Evolutionary conservation across 1,140 invertebrate species (phyloP), one percentile per base, ranked within the genome.

Genomic region (Trissolcus basalis): DNA sequence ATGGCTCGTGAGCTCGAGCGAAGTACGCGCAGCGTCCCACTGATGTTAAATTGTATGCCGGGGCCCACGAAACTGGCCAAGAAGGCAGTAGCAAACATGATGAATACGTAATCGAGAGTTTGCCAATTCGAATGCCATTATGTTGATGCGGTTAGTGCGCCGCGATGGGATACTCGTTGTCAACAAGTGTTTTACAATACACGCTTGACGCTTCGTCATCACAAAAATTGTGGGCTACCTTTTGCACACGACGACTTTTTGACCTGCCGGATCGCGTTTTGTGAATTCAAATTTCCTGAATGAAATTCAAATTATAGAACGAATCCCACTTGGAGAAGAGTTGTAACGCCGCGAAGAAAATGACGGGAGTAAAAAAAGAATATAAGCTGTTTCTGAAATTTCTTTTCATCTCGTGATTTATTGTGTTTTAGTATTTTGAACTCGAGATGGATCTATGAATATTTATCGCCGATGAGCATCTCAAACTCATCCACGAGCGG

Each of bases 331-430:
- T 36, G 27, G 55, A 59, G 44, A 61, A 67, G 70, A 67, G 6
- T 3, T 27, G 1, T 6, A 27, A 6, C 6, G 1, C 6, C 1
- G 19, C 19, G 19, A 27, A 27, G 19, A 27, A 73, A 73, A 73
- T 67, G 70, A 67, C 67, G 55, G 32, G 61, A 74, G 61, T 50
- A 50, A 48, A 27, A 27, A 27, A 6, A n/a, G n/a, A n/a, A n/a
- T n/a, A n/a, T n/a, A n/a, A n/a, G n/a, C n/a, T n/a, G 61, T 73
- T 73, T 73, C 56, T 27, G 50, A 67, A 72, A 67, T 67, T 60
- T 67, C 61, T 67, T 74, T 74, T 74, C 70, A 67, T 74, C 60
- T 74, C 44, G 11, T 67, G 55, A 74, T 74, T 67, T 61, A 74
- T 67, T 61, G 16, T 9, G 14, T 50, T 60, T 74, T 50, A 61